Evolutionary conservation across 2,797 vertebrate species (phyloP).

Genomic region (Gymnocypris eckloni): DNA sequence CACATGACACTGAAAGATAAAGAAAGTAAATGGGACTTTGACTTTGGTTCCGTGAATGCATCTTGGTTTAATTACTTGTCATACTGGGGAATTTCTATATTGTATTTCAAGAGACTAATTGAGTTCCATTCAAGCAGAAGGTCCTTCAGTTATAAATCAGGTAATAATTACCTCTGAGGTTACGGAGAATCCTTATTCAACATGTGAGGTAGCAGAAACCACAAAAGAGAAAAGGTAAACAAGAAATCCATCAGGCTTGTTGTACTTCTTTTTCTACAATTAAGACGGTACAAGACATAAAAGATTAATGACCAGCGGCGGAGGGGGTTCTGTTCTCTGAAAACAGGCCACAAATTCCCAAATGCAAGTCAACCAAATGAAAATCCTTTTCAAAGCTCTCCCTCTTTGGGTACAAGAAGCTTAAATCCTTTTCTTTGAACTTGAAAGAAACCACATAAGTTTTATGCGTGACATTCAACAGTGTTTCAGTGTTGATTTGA

Average conservation of each 20-base stretch:
- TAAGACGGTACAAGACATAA: constrained; percentile 4
- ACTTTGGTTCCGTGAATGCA: neutral
- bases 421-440: constrained; percentile 28
- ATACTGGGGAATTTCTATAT: constrained; percentile 22
- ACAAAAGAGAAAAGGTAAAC: neutral
- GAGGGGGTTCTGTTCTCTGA: constrained; percentile 28
- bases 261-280: constrained; percentile 25
- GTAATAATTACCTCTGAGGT: constrained; percentile 46
- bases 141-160: constrained; percentile 32
- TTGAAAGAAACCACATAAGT: constrained; percentile 15
- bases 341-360: constrained; percentile 34
- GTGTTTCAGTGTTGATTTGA: neutral
- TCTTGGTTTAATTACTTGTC: constrained; percentile 36
- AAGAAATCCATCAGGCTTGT: constrained; percentile 16
- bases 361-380: constrained; percentile 17
- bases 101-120: constrained; percentile 37
- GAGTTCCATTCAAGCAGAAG: constrained; percentile 8
- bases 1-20: neutral
- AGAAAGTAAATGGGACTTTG: constrained; percentile 20
- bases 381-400: constrained; percentile 26
- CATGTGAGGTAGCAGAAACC: neutral
- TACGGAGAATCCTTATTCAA: constrained; percentile 12
- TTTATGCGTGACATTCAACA: neutral
- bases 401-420: constrained; percentile 9
- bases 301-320: constrained; percentile 40